phyloP scores from a whole-genome alignment of 2,888 invertebrate species.

The Sacculina carcini region DNA sequence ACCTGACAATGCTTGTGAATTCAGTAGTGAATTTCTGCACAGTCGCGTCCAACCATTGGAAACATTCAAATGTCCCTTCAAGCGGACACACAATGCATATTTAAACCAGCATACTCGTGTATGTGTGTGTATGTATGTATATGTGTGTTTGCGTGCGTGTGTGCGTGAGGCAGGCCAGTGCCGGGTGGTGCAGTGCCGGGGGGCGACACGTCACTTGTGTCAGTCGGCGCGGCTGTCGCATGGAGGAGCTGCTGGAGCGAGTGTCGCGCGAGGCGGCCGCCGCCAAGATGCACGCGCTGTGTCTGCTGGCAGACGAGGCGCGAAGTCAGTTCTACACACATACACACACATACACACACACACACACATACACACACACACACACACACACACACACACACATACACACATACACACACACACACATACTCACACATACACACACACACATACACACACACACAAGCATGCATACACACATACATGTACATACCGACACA shows the following conservation, averaged over 20 bases:
- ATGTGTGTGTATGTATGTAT: background rate
- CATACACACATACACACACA: no score
- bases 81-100: background rate
- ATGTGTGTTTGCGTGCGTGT: background rate
- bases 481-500: no score
- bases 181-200: background rate
- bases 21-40: no score
- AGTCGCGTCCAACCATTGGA: no score
- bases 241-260: conserved; percentile 11
- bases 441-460: no score
- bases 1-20: no score
- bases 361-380: no score
- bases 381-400: no score
- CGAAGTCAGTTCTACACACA: conserved; percentile 1
- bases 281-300: background rate
- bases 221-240: conserved; percentile 1
- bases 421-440: no score
- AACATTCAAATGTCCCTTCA: no score
- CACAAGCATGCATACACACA: no score
- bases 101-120: no score
- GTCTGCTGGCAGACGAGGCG: conserved; percentile 7
- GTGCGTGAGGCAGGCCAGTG: background rate
- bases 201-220: background rate
- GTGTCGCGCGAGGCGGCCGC: conserved; percentile 7
- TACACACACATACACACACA: background rate